phyloP scores from a whole-genome alignment of 2,113 vertebrate species.

The Perca flavescens region DNA sequence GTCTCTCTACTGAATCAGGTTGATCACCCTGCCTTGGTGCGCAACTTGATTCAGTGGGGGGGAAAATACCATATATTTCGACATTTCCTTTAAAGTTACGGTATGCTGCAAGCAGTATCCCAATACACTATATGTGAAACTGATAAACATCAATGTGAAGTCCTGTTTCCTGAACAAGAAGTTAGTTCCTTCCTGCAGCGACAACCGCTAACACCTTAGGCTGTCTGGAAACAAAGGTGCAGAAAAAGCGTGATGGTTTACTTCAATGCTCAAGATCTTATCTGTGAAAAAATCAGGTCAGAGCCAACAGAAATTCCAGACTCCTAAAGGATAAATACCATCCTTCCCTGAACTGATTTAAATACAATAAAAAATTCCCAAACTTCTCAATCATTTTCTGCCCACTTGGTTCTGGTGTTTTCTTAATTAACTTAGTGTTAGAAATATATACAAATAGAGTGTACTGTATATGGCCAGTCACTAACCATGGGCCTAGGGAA shows the following conservation, averaged over 20 bases:
- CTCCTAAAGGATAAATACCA: neutral
- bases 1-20: neutral
- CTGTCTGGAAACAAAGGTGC: slow-evolving; percentile 52
- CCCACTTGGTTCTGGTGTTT: neutral
- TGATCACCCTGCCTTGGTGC: neutral
- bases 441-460: no score
- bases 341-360: neutral
- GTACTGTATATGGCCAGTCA: neutral
- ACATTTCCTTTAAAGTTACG: neutral
- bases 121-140: neutral
- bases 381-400: neutral
- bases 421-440: neutral
- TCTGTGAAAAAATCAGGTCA: slow-evolving; percentile 48
- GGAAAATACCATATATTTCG: neutral
- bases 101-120: neutral
- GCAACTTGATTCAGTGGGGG: neutral
- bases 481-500: neutral
- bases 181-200: slow-evolving; percentile 49
- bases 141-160: slow-evolving; percentile 9
- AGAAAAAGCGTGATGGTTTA: neutral
- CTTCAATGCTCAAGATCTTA: slow-evolving; percentile 26
- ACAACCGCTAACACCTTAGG: slow-evolving; percentile 50
- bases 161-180: slow-evolving; percentile 33
- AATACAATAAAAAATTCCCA: slow-evolving; percentile 11
- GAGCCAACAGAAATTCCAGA: slow-evolving; percentile 16